Conservation (phyloP, 2,888 invertebrate genomes). For the Exephanes ischioxanthus region DNA sequence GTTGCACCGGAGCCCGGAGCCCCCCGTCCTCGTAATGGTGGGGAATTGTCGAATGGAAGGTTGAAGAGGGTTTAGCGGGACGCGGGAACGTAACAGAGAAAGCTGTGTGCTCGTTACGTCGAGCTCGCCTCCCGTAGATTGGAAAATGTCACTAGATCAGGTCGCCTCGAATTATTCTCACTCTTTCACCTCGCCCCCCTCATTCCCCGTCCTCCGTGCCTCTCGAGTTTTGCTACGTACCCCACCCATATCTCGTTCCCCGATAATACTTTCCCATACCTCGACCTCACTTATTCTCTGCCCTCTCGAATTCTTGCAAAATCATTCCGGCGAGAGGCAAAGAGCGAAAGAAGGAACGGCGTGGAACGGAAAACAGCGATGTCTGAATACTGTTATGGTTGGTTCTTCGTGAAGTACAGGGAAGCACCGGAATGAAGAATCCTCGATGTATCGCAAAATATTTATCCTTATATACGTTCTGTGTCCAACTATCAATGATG, state of each 20-base stretch:
- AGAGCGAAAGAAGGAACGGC: neutral
- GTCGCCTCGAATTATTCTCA: constrained; percentile 56
- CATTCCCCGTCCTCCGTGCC: neutral
- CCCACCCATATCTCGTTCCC: constrained; percentile 11
- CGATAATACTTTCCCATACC: constrained; percentile 29
- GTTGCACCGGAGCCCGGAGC: neutral
- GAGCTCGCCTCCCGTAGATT: constrained; percentile 57
- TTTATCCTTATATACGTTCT: constrained; percentile 37
- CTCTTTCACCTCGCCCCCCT: constrained; percentile 20
- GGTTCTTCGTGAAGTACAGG: too few relatives aligned
- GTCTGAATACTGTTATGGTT: constrained; percentile 3
- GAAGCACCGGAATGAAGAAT: constrained; percentile 4
- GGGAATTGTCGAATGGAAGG: constrained; percentile 37
- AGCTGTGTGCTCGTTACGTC: constrained; percentile 49
- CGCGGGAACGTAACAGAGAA: constrained; percentile 24
- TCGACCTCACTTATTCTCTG: constrained; percentile 15
- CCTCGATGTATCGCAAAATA: constrained; percentile 25
- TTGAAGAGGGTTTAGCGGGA: constrained; percentile 20
- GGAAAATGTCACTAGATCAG: constrained; percentile 60
- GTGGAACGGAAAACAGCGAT: constrained; percentile 4
- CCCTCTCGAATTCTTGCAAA: constrained; percentile 8
- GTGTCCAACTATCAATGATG: neutral
- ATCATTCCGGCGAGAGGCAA: constrained; percentile 26
- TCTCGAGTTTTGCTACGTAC: constrained; percentile 37
- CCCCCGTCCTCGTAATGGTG: constrained; percentile 1